Conservation (phyloP, 2,113 vertebrate species). For the Prietella phreatophila region DNA sequence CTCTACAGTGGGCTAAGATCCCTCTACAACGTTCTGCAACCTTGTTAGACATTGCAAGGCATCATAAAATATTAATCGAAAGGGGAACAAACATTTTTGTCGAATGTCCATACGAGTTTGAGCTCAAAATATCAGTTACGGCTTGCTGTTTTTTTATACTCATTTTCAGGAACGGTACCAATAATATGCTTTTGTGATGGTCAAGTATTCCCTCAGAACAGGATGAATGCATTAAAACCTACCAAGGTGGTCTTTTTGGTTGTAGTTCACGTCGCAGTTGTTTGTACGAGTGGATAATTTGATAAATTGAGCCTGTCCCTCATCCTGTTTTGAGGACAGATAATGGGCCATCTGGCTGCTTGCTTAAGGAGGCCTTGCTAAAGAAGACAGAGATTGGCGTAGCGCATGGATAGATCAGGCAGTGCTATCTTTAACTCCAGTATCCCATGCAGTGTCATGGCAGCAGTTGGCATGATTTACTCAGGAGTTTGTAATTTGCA, state of each 20-base stretch:
- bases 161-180: neutral
- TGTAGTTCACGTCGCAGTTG: neutral
- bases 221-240: neutral
- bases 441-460: neutral
- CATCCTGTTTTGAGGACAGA: slow-evolving; percentile 2
- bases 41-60: neutral
- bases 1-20: neutral
- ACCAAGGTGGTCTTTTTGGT: neutral
- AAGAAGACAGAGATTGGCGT: neutral
- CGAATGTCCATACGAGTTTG: no score
- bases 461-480: slow-evolving; percentile 4
- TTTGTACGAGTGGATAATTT: neutral
- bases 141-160: neutral
- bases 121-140: neutral
- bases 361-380: neutral
- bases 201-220: neutral
- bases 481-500: neutral
- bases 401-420: neutral
- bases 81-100: neutral
- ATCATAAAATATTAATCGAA: neutral
- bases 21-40: neutral
- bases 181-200: neutral
- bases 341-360: slow-evolving; percentile 7
- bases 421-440: neutral
- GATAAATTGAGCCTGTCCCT: neutral